phyloP scores from a whole-genome alignment of 2,797 vertebrate genomes.

The Zalophus californianus region DNA sequence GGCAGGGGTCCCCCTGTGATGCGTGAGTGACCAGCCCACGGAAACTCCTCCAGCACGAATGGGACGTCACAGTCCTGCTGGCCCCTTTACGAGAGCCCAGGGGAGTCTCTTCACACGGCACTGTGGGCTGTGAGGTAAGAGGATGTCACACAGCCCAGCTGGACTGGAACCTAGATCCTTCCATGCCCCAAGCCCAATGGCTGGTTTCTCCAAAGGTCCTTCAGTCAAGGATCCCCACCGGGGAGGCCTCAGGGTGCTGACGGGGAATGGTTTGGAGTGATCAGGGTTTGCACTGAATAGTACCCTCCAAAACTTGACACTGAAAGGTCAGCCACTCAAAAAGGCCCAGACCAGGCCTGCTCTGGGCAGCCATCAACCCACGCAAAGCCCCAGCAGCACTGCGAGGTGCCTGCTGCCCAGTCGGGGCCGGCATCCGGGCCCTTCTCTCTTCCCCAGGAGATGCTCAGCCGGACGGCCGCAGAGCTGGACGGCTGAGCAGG shows the following conservation, averaged over 20 bases:
- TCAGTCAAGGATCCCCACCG: background rate
- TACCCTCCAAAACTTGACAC: background rate
- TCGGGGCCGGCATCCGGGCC: background rate
- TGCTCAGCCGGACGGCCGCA: accelerated
- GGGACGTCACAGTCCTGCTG: background rate
- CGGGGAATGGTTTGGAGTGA: background rate
- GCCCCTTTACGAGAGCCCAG: background rate
- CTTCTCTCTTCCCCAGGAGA: background rate
- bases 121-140: background rate
- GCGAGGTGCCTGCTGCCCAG: background rate
- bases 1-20: background rate
- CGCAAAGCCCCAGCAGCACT: background rate
- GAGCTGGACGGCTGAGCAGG: accelerated
- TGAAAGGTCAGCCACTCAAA: background rate
- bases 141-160: accelerated
- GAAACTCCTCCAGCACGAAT: background rate
- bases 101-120: background rate
- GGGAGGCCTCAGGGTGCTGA: background rate
- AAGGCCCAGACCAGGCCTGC: background rate
- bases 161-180: background rate
- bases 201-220: background rate
- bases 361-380: background rate
- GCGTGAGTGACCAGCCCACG: background rate
- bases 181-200: background rate
- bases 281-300: background rate